phyloP scores from a whole-genome alignment of 1,140 invertebrate species.

The Cotesia vestalis region DNA sequence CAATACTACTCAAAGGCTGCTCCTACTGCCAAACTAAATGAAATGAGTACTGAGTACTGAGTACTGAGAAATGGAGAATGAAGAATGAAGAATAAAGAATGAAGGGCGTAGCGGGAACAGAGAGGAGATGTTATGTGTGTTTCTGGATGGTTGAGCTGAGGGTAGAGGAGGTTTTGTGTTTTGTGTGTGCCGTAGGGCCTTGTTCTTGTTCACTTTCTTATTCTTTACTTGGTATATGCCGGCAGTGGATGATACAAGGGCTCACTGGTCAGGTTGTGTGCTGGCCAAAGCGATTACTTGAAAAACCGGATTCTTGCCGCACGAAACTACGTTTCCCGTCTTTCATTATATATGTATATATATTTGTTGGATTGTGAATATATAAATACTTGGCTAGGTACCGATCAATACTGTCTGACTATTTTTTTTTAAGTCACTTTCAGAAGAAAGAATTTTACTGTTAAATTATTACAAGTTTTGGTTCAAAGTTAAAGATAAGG shows the following conservation, averaged over 20 bases:
- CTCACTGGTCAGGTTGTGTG: not conserved
- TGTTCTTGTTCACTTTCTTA: slow-evolving; percentile 22
- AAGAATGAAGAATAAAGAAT: slow-evolving; percentile 11
- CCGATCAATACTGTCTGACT: slow-evolving; percentile 7
- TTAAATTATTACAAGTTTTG: not conserved
- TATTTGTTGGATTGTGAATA: slow-evolving; percentile 21
- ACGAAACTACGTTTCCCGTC: slow-evolving; percentile 60
- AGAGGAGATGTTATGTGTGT: slow-evolving; percentile 39
- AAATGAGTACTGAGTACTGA: slow-evolving; percentile 38
- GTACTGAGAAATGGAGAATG: slow-evolving; percentile 27
- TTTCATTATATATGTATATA: slow-evolving; percentile 57
- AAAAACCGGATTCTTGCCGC: slow-evolving; percentile 65
- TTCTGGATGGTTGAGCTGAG: not conserved
- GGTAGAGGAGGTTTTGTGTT: not conserved
- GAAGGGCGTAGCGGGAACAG: slow-evolving; percentile 35
- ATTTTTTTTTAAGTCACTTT: slow-evolving; percentile 2
- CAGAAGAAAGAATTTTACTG: not conserved
- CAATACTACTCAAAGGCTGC: slow-evolving; percentile 45
- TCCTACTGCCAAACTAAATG: slow-evolving; percentile 27
- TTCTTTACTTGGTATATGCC: slow-evolving; percentile 18
- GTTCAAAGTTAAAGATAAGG: no score
- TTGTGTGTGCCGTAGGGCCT: slow-evolving; percentile 19
- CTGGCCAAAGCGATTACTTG: slow-evolving; percentile 60
- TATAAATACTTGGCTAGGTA: not conserved
- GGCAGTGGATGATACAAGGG: slow-evolving; percentile 11